Evolutionary conservation across 2,797 vertebrate species (phyloP).

Genomic region (Takifugu rubripes): DNA sequence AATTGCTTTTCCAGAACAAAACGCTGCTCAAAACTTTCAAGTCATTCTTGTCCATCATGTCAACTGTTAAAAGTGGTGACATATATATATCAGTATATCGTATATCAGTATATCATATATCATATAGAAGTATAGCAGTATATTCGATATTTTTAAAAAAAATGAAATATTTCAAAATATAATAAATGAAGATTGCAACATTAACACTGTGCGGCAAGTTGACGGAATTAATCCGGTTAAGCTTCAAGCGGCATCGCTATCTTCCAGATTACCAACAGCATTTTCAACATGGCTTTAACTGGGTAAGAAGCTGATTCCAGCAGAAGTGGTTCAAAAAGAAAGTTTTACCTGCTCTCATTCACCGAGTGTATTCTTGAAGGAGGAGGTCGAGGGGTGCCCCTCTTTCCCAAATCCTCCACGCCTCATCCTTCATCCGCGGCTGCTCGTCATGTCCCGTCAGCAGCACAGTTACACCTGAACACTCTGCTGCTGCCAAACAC

Average conservation of each 20-base stretch:
- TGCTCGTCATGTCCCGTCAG: conserved; percentile 97
- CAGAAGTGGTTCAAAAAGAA: conserved; percentile 66
- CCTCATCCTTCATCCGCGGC: conserved; percentile 99
- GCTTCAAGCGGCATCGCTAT: conserved; percentile 56
- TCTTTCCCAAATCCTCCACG: conserved; percentile 92
- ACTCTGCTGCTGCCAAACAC: conserved; percentile 99
- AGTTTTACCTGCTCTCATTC: conserved; percentile 73
- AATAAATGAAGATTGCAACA: no score
- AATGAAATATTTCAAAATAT: no score
- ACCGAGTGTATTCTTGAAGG: conserved; percentile 85
- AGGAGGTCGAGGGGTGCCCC: conserved; percentile 87
- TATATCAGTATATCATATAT: no score
- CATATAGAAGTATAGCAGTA: no score
- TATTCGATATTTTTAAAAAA: no score
- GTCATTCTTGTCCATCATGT: no score
- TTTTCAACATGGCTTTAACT: conserved; percentile 77
- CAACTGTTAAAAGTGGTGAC: no score
- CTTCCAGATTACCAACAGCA: conserved; percentile 69
- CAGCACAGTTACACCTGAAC: conserved; percentile 99
- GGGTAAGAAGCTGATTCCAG: conserved; percentile 73
- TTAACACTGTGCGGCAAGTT: conserved; percentile 43
- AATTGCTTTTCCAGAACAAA: no score
- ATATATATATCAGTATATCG: no score
- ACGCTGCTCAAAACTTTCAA: no score
- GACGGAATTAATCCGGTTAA: conserved; percentile 64